phyloP scores from a whole-genome alignment of 2,113 vertebrate genomes.

The Harpagus bidentatus region DNA sequence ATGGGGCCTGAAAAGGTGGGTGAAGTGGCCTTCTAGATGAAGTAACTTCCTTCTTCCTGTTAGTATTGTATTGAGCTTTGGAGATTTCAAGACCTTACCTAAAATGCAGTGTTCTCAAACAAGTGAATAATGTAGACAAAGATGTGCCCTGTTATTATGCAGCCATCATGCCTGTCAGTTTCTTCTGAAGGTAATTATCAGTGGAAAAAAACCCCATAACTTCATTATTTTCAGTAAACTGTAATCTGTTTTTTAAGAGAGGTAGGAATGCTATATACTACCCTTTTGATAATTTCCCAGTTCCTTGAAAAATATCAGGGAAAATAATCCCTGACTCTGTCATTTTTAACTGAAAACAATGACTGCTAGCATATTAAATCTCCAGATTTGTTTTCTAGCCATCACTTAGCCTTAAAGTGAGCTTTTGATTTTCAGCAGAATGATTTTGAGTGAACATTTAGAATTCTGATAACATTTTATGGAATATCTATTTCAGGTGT shows the following conservation, averaged over 20 bases:
- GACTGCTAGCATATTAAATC: neutral
- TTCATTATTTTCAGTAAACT: neutral
- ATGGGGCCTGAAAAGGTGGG: neutral
- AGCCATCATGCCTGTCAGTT: neutral
- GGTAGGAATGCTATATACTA: neutral
- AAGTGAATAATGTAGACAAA: neutral
- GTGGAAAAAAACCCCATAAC: too few relatives aligned
- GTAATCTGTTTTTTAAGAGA: neutral
- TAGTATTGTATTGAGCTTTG: neutral
- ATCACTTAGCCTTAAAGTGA: neutral
- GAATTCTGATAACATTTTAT: neutral
- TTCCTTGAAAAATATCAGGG: neutral
- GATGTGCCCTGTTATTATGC: neutral
- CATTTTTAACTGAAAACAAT: neutral
- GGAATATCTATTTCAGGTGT: neutral
- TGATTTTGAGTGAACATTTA: neutral
- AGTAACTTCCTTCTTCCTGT: neutral
- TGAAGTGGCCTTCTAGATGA: neutral
- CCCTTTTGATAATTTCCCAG: neutral
- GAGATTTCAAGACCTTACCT: neutral
- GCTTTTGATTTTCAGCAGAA: neutral
- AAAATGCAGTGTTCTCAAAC: neutral
- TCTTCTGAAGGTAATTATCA: neutral
- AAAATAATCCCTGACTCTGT: neutral
- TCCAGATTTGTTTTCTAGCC: neutral